Evolutionary conservation across 2,113 vertebrate species (phyloP), one percentile per base, ranked within the genome.

Genomic region (Anser brachyrhynchus): DNA sequence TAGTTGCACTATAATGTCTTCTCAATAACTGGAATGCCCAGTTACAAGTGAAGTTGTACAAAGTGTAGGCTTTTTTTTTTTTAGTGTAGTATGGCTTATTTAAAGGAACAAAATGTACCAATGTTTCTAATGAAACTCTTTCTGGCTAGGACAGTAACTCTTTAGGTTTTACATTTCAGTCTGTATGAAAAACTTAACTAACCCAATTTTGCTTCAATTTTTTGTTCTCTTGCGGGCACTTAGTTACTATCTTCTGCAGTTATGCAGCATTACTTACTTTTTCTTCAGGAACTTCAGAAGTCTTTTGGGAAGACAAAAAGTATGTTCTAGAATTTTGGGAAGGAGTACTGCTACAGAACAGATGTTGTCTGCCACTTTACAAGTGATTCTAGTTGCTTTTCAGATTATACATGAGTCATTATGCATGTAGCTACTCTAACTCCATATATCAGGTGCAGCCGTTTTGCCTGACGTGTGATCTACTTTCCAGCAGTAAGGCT

Each of bases 141-240:
- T 87, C 93, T 95, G 93, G 58, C 65, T 77, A 93, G 86, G 89
- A 90, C 90, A 87, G 67, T 96, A 95, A 92, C 84, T 59, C 64
- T 75, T 96, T 87, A 90, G 96, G 84, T 95, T 97, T 95, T 91
- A 89, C 89, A 97, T 94, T 96, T 95, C 95, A 95, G 70, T 95
- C 95, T 91, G 71, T 96, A 75, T 25, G 10, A 94, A 95, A 97
- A 97, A 96, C 79, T 90, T 76, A 91, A 72, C 70, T 89, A 90
- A 96, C 46, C 87, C 97, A 97, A 92, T 96, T 97, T 90, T 89
- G 28, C 76, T 94, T 94, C 70, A 78, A 7, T 95, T 92, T 97
- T 97, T 97, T 94, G 37, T 62, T 62, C 67, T 93, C n/a, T 29
- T 93, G 70, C 95, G 85, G 94, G 96, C 54, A 54, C 57, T 65